Evolutionary conservation across 2,113 vertebrate genomes (phyloP).

Genomic region (Laticauda colubrina): DNA sequence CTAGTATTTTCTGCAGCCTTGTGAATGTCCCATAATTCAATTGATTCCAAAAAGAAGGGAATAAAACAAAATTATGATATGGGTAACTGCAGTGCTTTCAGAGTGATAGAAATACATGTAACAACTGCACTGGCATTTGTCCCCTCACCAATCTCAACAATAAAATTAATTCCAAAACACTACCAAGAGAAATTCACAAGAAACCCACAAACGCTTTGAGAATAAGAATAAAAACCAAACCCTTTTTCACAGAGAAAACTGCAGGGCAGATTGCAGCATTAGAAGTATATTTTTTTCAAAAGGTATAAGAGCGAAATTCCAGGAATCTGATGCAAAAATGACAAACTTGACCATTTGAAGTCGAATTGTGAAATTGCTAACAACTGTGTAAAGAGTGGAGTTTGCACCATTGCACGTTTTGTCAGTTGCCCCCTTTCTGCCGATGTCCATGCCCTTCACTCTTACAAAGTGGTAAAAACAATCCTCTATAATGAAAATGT

Average conservation of each 20-base stretch:
- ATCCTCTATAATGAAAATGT: neutral
- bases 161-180: neutral
- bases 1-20: neutral
- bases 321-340: neutral
- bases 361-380: neutral
- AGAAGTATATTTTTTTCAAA: neutral
- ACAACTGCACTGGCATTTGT: neutral
- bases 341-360: neutral
- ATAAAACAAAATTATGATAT: neutral
- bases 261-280: neutral
- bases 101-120: neutral
- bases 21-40: neutral
- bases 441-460: slow-evolving; percentile 18
- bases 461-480: slow-evolving; percentile 40
- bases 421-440: neutral
- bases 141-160: neutral
- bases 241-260: neutral
- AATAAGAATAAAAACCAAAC: neutral
- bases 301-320: neutral
- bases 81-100: neutral
- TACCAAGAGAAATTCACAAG: neutral
- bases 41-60: neutral
- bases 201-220: neutral
- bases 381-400: neutral
- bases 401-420: neutral